These are phyloP conservation scores for Saccostrea glomerata DNA, from an alignment of 1,140 invertebrate species.

Conservation along the genomic window DNA sequence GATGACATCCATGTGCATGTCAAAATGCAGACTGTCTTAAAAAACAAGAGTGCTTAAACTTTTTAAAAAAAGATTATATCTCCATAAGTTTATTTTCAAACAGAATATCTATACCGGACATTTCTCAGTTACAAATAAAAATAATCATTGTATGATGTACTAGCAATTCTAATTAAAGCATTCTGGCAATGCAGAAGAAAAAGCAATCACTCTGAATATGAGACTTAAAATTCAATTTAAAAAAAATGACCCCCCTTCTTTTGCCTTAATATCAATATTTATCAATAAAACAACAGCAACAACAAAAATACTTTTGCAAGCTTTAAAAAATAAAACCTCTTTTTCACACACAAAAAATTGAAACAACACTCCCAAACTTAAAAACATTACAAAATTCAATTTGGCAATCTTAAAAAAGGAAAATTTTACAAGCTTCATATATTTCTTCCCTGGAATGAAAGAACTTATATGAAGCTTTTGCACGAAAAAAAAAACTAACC, in stretches of 20 bases:
- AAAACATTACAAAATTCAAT: background rate
- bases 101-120: no score
- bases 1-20: no score
- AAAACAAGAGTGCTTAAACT: no score
- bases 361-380: background rate
- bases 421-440: background rate
- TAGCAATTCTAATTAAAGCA: background rate
- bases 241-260: no score
- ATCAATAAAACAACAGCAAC: no score
- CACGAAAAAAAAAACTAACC: background rate
- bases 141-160: no score
- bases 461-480: conserved; percentile 1
- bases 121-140: no score
- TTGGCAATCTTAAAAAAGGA: background rate
- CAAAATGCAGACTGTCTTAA: no score
- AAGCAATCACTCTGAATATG: background rate
- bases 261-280: no score
- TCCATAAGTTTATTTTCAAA: no score
- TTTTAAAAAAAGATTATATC: no score
- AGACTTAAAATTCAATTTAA: no score
- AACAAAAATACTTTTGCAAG: background rate
- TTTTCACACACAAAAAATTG: background rate
- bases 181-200: conserved; percentile 23
- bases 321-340: background rate
- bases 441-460: background rate